These are phyloP conservation scores for Apolygus lucorum DNA, from an alignment of 1,140 invertebrate species.

Conservation along the genomic window DNA sequence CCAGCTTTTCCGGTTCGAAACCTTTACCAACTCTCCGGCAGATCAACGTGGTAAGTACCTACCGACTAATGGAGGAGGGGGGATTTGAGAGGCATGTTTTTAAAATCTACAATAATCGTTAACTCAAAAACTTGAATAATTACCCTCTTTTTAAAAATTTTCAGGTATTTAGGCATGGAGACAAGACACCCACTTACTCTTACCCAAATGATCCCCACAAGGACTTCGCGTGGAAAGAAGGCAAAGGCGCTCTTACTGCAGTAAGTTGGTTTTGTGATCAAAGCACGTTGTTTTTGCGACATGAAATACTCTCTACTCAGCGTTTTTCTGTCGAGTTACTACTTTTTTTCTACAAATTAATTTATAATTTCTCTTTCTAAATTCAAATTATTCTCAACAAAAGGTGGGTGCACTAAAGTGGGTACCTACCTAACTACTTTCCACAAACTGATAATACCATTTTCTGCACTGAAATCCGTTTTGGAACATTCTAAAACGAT, in stretches of 20 bases:
- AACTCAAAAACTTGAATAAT: too few species aligned
- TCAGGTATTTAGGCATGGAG: slow-evolving; percentile 68
- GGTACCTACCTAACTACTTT: neutral
- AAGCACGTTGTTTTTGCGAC: neutral
- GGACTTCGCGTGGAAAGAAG: slow-evolving; percentile 60
- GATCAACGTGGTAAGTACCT: slow-evolving; percentile 18
- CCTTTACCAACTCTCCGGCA: neutral
- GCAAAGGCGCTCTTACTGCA: slow-evolving; percentile 69
- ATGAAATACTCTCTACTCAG: neutral
- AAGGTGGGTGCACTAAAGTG: neutral
- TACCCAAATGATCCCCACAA: slow-evolving; percentile 72
- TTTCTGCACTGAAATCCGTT: too few species aligned
- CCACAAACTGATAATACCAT: too few species aligned
- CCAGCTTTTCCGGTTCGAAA: neutral
- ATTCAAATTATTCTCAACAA: neutral
- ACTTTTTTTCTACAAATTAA: neutral
- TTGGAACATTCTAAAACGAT: too few species aligned
- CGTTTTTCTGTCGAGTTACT: neutral
- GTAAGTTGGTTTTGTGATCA: neutral
- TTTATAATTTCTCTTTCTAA: neutral
- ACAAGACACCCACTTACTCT: slow-evolving; percentile 61
- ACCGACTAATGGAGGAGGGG: too few species aligned
- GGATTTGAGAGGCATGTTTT: too few species aligned
- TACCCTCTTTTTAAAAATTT: slow-evolving; percentile 32
- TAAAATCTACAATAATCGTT: too few species aligned